Evolutionary conservation across 2,888 invertebrate species (phyloP).

Genomic region (Plagiodera versicolora): DNA sequence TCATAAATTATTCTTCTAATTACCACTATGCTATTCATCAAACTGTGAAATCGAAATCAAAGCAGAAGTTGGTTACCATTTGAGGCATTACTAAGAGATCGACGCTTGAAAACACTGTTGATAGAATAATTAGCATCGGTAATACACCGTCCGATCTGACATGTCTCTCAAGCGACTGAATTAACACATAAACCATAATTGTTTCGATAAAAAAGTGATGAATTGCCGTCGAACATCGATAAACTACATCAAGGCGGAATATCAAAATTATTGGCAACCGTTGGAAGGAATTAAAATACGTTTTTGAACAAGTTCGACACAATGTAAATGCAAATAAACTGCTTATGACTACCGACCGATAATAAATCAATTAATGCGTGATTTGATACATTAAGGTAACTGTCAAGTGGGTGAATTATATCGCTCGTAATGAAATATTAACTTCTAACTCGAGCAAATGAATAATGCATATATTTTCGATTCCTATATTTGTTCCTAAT

Average conservation of each 20-base stretch:
- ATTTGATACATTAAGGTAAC: conserved; percentile 56
- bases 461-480: conserved; percentile 30
- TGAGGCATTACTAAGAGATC: background rate
- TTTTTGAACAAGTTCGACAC: conserved; percentile 52
- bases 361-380: conserved; percentile 55
- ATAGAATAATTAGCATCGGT: background rate
- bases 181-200: conserved; percentile 24
- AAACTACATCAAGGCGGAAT: conserved; percentile 12
- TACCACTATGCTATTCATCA: background rate
- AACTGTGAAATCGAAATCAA: background rate
- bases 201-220: conserved; percentile 24
- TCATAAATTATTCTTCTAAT: no score
- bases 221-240: conserved; percentile 17
- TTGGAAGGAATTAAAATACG: conserved; percentile 50
- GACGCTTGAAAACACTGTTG: background rate
- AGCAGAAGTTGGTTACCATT: background rate
- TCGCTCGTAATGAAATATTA: conserved; percentile 52
- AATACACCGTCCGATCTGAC: conserved; percentile 13
- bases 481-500: background rate
- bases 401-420: conserved; percentile 51
- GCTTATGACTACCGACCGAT: conserved; percentile 52
- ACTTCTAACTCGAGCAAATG: conserved; percentile 41
- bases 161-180: conserved; percentile 10
- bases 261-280: conserved; percentile 35
- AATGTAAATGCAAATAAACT: conserved; percentile 57